Base-by-base conservation (phyloP, 2,797 vertebrate genomes). In the Manis crassicaudata region DNA sequence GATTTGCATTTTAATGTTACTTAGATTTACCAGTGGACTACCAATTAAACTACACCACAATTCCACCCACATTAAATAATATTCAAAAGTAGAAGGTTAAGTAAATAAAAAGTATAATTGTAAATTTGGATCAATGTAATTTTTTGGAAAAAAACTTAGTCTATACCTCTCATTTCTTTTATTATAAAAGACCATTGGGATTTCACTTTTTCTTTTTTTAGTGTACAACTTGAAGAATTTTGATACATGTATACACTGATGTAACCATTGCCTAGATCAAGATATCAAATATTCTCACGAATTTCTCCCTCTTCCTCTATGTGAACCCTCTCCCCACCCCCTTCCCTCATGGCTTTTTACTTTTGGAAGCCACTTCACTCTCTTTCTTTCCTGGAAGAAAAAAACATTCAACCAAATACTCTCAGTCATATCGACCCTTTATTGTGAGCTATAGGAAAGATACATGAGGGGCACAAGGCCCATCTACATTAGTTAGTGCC, bases 61-160 rank as follows among this genome's bases (percentile, higher is more conserved):
- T 90, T 6, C 27, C 40, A 80, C 13, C 23, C 14, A 65, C 4
- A 60, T 12, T 60, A 70, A 90, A 52, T 65, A 20, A 52, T 79
- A 40, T 73, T 77, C 43, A 56, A 90, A 67, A 92, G 23, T 76
- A 20, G 21, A 81, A 20, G 32, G 4, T 40, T 73, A 77, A 23
- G 40, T 88, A 43, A 81, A 81, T 70, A 72, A 84, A 60, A 52
- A 27, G 3, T 18, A 75, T 58, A 40, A 77, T 68, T 89, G 86
- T 68, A 77, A 72, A 65, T 85, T 84, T 58, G 25, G 21, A 52
- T 56, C 13, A 65, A 32, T 76, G 72, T 90, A 80, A 10, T 87
- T 90, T 60, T 35, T n/a, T 40, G 72, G 43, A 83, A 56, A 94
- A 81, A 68, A 94, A 70, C 17, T 93, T 95, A 58, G 46, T 70